phyloP scores from a whole-genome alignment of 2,888 invertebrate genomes.

The Erynnis tages region DNA sequence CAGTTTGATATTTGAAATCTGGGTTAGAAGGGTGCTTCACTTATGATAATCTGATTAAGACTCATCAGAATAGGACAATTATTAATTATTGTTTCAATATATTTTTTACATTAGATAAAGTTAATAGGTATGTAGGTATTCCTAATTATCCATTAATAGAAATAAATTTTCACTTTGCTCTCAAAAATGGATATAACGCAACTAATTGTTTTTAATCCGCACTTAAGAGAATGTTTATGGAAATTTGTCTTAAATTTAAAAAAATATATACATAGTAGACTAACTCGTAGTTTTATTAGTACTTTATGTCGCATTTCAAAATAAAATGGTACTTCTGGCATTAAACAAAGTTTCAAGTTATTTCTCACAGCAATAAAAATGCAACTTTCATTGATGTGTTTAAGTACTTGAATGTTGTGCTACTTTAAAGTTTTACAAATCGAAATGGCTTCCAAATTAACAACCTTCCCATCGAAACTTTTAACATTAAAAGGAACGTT shows the following conservation, averaged over 20 bases:
- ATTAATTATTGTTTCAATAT: no score
- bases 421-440: slow-evolving; percentile 33
- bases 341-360: neutral
- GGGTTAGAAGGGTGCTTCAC: slow-evolving; percentile 22
- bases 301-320: neutral
- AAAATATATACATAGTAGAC: neutral
- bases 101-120: no score
- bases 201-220: no score
- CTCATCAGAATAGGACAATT: no score
- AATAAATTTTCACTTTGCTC: no score
- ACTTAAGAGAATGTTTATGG: no score
- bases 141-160: no score
- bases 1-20: slow-evolving; percentile 42
- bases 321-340: neutral
- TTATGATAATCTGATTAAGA: no score
- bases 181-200: no score
- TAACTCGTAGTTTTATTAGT: slow-evolving; percentile 1
- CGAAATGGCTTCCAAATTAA: slow-evolving; percentile 55
- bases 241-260: no score
- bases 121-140: no score
- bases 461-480: slow-evolving; percentile 65
- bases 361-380: slow-evolving; percentile 48
- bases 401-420: slow-evolving; percentile 13
- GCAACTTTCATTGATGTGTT: slow-evolving; percentile 30
- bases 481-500: slow-evolving; percentile 46